These are phyloP conservation scores for Anisognathus igniventris DNA, from an alignment of 2,797 vertebrate genomes.

Conservation along the genomic window DNA sequence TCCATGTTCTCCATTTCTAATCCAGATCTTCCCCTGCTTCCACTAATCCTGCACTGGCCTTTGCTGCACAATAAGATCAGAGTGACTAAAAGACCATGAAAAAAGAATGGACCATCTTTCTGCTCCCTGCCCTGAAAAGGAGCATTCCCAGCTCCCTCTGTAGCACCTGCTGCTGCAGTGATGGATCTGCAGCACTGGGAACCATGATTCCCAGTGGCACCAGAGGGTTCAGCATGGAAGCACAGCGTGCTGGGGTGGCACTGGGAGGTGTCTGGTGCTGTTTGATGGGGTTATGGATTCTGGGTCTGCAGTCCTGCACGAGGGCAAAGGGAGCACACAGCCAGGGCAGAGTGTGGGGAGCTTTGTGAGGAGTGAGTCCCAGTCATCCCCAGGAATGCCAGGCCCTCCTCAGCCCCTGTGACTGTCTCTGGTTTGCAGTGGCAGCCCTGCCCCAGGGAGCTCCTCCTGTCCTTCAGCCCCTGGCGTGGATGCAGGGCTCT, in stretches of 20 bases:
- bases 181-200: accelerated
- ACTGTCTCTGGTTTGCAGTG: neutral
- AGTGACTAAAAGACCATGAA: neutral
- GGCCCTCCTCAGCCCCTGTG: neutral
- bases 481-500: neutral
- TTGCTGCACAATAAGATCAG: neutral
- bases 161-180: neutral
- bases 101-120: neutral
- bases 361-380: neutral
- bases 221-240: neutral
- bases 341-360: neutral
- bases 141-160: neutral
- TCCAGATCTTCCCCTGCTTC: neutral
- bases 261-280: neutral
- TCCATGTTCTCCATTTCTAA: neutral
- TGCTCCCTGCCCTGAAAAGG: neutral
- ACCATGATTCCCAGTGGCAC: neutral
- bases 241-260: neutral
- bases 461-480: neutral
- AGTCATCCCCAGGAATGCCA: neutral
- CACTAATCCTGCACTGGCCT: neutral
- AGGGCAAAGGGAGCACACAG: neutral
- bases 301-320: accelerated
- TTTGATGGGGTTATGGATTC: accelerated
- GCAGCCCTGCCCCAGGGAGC: neutral